phyloP scores from a whole-genome alignment of 35 echinoderm and acorn worm genomes.

The Hemicentrotus pulcherrimus region DNA sequence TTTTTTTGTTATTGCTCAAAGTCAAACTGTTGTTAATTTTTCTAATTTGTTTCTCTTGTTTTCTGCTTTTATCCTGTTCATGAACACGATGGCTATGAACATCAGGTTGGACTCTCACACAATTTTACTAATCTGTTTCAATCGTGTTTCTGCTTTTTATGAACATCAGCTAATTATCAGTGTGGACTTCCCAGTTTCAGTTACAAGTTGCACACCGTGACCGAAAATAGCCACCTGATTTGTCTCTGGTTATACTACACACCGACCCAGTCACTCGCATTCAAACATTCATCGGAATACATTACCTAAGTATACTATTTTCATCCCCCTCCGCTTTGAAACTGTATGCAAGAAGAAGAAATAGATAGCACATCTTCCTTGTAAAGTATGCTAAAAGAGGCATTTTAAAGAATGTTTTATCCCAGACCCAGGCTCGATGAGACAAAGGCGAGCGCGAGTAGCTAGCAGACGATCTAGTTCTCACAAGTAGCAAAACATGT shows the following conservation, averaged over 20 bases:
- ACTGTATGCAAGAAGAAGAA: not conserved
- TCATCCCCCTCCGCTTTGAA: not conserved
- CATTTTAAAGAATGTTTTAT: not conserved
- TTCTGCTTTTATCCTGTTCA: no score
- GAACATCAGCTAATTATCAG: no score
- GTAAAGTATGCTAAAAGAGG: not conserved
- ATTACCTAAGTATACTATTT: not conserved
- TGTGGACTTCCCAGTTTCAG: no score
- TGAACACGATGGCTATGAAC: no score
- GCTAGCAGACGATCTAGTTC: not conserved
- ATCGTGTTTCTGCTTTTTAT: no score
- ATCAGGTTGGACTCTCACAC: no score
- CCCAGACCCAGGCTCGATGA: no score
- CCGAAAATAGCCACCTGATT: not conserved
- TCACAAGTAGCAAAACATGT: not conserved
- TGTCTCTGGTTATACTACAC: not conserved
- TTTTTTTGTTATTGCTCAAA: no score
- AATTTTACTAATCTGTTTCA: no score
- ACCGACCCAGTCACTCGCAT: not conserved
- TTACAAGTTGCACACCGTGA: not conserved
- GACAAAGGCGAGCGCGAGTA: not conserved
- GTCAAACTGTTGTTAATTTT: no score
- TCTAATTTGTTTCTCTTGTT: no score
- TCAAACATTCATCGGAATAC: not conserved
- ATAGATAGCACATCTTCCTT: not conserved